These are phyloP conservation scores for Solen grandis DNA, from an alignment of 1,140 invertebrate genomes.

Conservation along the genomic window DNA sequence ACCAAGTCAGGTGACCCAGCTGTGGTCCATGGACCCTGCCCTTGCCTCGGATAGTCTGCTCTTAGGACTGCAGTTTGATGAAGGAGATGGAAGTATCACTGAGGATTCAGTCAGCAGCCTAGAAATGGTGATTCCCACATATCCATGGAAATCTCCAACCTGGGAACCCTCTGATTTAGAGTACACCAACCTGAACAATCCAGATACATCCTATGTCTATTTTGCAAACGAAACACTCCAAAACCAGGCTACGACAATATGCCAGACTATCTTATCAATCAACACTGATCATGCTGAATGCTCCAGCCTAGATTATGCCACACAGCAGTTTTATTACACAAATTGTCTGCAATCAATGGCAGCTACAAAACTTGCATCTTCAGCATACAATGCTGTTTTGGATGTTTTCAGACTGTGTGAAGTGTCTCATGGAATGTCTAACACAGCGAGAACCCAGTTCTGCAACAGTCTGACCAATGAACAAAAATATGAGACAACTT, in stretches of 20 bases:
- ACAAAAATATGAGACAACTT: constrained; percentile 35
- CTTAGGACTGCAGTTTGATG: constrained; percentile 63
- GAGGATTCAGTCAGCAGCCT: constrained; percentile 47
- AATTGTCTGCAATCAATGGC: constrained; percentile 58
- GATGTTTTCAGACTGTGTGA: constrained; percentile 44
- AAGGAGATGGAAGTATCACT: constrained; percentile 54
- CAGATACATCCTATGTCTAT: constrained; percentile 21
- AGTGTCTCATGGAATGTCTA: background rate
- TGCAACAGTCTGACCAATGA: constrained; percentile 21
- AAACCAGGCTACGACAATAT: constrained; percentile 3
- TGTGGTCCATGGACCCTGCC: constrained; percentile 58
- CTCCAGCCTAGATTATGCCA: constrained; percentile 27
- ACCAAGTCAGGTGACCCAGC: constrained; percentile 54
- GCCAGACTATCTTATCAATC: background rate
- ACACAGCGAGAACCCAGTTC: background rate
- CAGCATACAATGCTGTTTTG: constrained; percentile 43
- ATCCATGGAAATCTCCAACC: constrained; percentile 59
- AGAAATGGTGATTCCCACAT: constrained; percentile 44
- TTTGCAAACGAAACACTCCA: constrained; percentile 29
- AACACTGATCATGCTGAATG: background rate
- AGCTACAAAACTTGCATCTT: constrained; percentile 21
- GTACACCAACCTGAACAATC: background rate
- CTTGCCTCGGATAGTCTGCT: constrained; percentile 37
- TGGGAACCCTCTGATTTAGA: constrained; percentile 62
- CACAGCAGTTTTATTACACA: constrained; percentile 51